Evolutionary conservation across 2,888 invertebrate genomes (phyloP), one percentile per base, ranked within the genome.

Genomic region (Agonopterix alstromeriana): DNA sequence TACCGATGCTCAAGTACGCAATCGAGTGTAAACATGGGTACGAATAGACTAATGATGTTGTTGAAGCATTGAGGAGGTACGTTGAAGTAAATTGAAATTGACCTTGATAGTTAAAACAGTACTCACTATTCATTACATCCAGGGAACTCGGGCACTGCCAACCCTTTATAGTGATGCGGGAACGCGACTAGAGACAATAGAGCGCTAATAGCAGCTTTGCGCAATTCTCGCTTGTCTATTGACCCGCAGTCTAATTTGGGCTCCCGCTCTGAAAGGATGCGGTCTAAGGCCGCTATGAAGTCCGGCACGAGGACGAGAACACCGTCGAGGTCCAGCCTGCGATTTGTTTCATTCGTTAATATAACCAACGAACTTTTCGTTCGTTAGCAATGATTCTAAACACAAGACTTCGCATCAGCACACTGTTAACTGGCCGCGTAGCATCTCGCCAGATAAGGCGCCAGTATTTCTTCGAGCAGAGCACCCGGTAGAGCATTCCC

Each of bases 161-260:
- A 79, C 53, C 92, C 93, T 75, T 92, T 95, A 74, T 97, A 98
- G 85, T 99, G 98, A 50, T 98, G 91, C 0, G 99, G 99, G 67
- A 99, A 91, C 11, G 96, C 94, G 53, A 99, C 90, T 79, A 99
- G 92, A 1, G 98, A 98, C 57, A 98, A 82, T 14, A 99, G 89
- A 47, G 98, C 90, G 67, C 98, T 95, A 53, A 98, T 97, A 35
- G 98, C 97, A 1, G 98, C 96, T 62, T 96, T 93, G 53, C 99
- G 91, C 51, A 99, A 83, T 67, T 96, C 96, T 1, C 92, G 91
- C 76, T 93, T 93, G 54, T 94, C 93, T 57, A 93, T 90, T 50
- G 89, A 72, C 10, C 91, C 92, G 36, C 92, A 91, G 63, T 93
- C 94, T 43, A 97, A 87, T 74, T 93, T 94, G 8, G 87, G 86